phyloP scores from a whole-genome alignment of 2,113 vertebrate genomes.

The Scortum barcoo region DNA sequence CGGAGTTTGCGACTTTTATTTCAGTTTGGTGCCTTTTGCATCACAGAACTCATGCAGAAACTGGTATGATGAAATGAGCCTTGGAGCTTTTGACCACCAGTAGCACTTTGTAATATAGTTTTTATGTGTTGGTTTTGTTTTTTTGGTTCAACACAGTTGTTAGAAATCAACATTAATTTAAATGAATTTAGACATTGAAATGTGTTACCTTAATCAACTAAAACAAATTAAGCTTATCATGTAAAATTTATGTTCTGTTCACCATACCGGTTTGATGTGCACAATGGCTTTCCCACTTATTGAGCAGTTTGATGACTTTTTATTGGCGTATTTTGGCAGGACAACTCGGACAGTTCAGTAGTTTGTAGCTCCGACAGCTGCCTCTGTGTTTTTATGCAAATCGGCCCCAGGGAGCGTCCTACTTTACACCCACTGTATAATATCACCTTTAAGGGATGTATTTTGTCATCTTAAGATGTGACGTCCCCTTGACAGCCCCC shows the following conservation, averaged over 20 bases:
- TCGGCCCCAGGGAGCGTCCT: not conserved
- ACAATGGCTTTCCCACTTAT: too few relatives aligned
- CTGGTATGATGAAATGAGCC: too few relatives aligned
- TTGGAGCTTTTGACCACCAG: not conserved
- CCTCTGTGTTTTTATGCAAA: not conserved
- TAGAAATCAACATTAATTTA: too few relatives aligned
- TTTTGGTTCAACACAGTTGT: too few relatives aligned
- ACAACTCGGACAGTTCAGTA: not conserved
- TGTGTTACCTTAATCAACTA: too few relatives aligned
- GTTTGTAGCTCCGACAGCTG: not conserved
- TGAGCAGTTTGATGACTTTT: not conserved
- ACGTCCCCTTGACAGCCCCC: not conserved
- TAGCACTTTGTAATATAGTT: not conserved
- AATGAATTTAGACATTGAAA: too few relatives aligned
- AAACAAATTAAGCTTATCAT: too few relatives aligned
- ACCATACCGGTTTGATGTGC: too few relatives aligned
- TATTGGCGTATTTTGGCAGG: not conserved
- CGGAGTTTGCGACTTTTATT: conserved; percentile 42
- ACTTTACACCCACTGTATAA: not conserved
- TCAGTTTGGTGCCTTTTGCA: conserved; percentile 4
- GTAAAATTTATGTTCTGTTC: too few relatives aligned
- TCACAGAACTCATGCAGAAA: too few relatives aligned
- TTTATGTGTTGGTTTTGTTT: too few relatives aligned
- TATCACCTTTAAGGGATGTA: not conserved
- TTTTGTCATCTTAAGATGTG: not conserved